Evolutionary conservation across 2,113 vertebrate species (phyloP).

Genomic region (Petromus typicus): DNA sequence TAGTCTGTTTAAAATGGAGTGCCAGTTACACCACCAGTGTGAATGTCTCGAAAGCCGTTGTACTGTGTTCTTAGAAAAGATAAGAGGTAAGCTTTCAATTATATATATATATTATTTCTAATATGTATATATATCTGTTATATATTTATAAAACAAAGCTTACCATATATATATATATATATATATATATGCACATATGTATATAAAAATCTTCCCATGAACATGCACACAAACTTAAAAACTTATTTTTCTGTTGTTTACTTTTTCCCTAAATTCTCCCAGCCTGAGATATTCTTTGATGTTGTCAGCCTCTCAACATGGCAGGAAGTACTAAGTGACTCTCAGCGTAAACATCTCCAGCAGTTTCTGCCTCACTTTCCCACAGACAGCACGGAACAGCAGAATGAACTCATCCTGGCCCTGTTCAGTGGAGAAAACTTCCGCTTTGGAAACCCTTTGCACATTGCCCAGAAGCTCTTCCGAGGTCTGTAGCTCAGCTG

Average conservation of each 20-base stretch:
- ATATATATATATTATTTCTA: not conserved
- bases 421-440: conserved; percentile 95
- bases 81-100: not conserved
- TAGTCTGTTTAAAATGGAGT: not conserved
- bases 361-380: conserved; percentile 95
- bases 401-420: conserved; percentile 88
- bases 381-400: conserved; percentile 90
- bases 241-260: not conserved
- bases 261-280: conserved; percentile 51
- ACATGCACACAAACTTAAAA: not conserved
- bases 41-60: not conserved
- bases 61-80: not conserved
- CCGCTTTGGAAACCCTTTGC: conserved; percentile 95
- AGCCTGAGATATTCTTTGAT: conserved; percentile 98
- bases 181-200: not conserved
- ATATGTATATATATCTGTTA: no score
- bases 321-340: conserved; percentile 93
- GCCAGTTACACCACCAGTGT: not conserved
- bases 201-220: no score
- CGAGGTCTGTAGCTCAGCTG: conserved; percentile 87
- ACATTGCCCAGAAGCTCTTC: conserved; percentile 96
- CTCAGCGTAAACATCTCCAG: conserved; percentile 93
- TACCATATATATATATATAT: not conserved
- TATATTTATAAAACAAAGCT: no score
- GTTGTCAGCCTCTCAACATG: conserved; percentile 96